phyloP scores from a whole-genome alignment of 1,140 invertebrate species.

The Platyscapa corneri region DNA sequence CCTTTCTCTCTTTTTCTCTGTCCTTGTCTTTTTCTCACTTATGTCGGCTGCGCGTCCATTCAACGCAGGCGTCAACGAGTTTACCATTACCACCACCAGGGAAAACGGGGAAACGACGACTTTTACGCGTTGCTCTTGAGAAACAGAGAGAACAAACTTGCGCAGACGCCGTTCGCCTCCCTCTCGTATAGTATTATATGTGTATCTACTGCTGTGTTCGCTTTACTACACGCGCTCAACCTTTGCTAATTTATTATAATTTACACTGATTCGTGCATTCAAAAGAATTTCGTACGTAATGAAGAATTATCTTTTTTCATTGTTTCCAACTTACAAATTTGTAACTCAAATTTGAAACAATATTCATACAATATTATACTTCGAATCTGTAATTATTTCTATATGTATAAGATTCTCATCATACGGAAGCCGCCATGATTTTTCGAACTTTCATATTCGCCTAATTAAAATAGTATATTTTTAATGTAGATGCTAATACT shows the following conservation, averaged over 20 bases:
- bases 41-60: constrained; percentile 34
- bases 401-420: not conserved
- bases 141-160: not conserved
- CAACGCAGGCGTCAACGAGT: constrained; percentile 8
- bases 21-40: not conserved
- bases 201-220: not conserved
- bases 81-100: constrained; percentile 22
- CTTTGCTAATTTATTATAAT: not conserved
- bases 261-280: no score
- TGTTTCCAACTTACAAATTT: no score
- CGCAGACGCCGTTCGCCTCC: constrained; percentile 9
- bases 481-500: no score
- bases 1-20: not conserved
- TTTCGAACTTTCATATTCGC: constrained; percentile 2
- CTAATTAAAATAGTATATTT: no score
- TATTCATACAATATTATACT: not conserved
- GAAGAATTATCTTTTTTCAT: no score
- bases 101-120: constrained; percentile 25
- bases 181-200: not conserved
- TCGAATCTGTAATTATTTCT: not conserved
- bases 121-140: not conserved
- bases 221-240: no score
- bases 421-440: not conserved
- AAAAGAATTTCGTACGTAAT: no score
- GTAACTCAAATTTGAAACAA: no score